phyloP scores from a whole-genome alignment of 2,888 invertebrate species.

The Rhamnusium bicolor region DNA sequence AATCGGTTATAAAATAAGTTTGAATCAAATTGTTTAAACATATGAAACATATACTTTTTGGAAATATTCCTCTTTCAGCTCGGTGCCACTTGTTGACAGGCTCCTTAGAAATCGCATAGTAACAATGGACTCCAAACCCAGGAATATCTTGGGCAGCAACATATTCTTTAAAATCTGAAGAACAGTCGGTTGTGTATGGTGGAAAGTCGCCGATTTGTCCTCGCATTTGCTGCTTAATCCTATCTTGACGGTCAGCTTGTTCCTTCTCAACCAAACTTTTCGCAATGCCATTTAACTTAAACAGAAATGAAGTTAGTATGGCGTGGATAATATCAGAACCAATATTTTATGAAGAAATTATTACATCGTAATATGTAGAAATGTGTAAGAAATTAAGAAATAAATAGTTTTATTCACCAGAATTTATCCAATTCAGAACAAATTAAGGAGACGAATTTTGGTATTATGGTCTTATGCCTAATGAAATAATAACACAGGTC shows the following conservation, averaged over 20 bases:
- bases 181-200: conserved; percentile 66
- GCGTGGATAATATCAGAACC: conserved; percentile 41
- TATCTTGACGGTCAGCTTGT: conserved; percentile 53
- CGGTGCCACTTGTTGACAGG: conserved; percentile 69
- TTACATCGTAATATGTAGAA: too few relatives aligned
- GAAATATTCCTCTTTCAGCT: conserved; percentile 64
- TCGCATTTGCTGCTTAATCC: conserved; percentile 51
- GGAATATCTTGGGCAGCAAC: conserved; percentile 72
- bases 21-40: too few relatives aligned
- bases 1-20: too few relatives aligned
- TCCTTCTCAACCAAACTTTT: conserved; percentile 64
- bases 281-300: conserved; percentile 63
- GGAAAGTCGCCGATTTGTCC: conserved; percentile 63
- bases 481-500: too few relatives aligned
- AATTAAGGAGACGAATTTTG: too few relatives aligned
- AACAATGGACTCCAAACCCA: conserved; percentile 72
- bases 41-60: conserved; percentile 60
- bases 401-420: too few relatives aligned
- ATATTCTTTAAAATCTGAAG: conserved; percentile 70
- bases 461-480: too few relatives aligned
- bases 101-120: conserved; percentile 71
- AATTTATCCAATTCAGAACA: too few relatives aligned
- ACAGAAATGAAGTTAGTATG: conserved; percentile 6
- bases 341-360: not conserved
- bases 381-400: too few relatives aligned